Conservation (phyloP, 1,140 invertebrate genomes). For the Drosophila bipectinata region DNA sequence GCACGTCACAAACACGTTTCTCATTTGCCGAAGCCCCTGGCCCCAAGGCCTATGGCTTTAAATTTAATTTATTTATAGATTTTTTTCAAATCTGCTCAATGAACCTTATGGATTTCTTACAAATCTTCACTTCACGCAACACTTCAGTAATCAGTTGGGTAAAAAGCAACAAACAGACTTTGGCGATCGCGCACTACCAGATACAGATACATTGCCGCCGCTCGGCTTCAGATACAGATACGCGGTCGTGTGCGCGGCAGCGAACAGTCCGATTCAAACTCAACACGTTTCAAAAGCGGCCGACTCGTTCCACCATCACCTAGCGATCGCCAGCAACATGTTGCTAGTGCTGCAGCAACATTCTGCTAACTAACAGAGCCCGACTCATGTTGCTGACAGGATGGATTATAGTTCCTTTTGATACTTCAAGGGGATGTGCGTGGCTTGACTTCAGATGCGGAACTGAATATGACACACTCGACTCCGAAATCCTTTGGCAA, state of each 20-base stretch:
- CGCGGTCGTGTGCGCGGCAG: neutral
- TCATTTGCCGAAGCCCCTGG: constrained; percentile 17
- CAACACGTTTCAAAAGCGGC: neutral
- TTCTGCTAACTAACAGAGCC: neutral
- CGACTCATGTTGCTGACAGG: constrained; percentile 37
- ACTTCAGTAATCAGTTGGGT: constrained; percentile 73
- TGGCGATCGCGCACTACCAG: constrained; percentile 35
- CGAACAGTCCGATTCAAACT: neutral
- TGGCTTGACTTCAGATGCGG: constrained; percentile 61
- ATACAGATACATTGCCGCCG: constrained; percentile 21
- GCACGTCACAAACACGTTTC: constrained; percentile 68
- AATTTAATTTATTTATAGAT: constrained; percentile 67
- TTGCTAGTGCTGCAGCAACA: constrained; percentile 3
- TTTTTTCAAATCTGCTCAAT: constrained; percentile 62
- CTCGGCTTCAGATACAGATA: neutral
- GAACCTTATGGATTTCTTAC: constrained; percentile 60
- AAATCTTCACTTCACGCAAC: constrained; percentile 60
- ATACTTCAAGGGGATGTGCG: constrained; percentile 25
- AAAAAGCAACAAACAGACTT: constrained; percentile 55
- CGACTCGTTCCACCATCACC: neutral
- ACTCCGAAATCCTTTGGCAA: constrained; percentile 67
- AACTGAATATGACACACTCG: constrained; percentile 74
- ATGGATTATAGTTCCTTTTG: constrained; percentile 1
- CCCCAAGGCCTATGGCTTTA: constrained; percentile 9
- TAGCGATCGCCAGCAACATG: constrained; percentile 22